Base-by-base conservation (phyloP, 2,113 vertebrate species). In the human (Homo sapiens) region DNA sequence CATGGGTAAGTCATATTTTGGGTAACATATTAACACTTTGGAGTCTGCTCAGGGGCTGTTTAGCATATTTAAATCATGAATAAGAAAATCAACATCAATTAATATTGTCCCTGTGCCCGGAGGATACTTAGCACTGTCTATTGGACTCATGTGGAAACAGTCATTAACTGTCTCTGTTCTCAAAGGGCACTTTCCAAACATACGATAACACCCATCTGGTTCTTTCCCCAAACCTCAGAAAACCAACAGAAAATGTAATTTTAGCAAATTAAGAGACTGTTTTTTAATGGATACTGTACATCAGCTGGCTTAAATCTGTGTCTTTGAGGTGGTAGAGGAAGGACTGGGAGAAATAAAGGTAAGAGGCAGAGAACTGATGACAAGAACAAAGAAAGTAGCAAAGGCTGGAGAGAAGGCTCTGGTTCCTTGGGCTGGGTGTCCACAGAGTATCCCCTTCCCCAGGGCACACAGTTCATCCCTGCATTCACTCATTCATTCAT, bases 51-150 rank as follows among this genome's bases (percentile, higher is more conserved):
- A 81, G 92, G 85, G 55, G 85, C 70, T 76, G 83, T 95, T 98
- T 97, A 97, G 82, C 92, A 89, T 95, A 96, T 96, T 97, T 93
- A 97, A 97, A 96, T 89, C 93, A 68, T 90, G 95, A 98, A 92
- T 25, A 72, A 96, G 96, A 94, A 98, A 97, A 98, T 96, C 86
- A 79, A 88, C 96, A 98, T 84, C 96, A 98, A 96, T 98, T 97
- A 98, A 95, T 93, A 94, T 87, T 83, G 94, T 93, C 96, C 82
- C 92, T 43, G 90, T 82, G 95, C 96, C 96, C 85, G 0, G 94
- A 96, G 94, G 89, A 94, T 95, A 90, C 90, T 96, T 97, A 97
- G 95, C 97, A 96, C 92, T 0, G 43, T 68, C 81, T 95, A 38
- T 52, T 68, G 76, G 96, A 92, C 95, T 85, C 96, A 7, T 85